Conservation (phyloP, 2,797 vertebrate species). For the Tangara arthus region DNA sequence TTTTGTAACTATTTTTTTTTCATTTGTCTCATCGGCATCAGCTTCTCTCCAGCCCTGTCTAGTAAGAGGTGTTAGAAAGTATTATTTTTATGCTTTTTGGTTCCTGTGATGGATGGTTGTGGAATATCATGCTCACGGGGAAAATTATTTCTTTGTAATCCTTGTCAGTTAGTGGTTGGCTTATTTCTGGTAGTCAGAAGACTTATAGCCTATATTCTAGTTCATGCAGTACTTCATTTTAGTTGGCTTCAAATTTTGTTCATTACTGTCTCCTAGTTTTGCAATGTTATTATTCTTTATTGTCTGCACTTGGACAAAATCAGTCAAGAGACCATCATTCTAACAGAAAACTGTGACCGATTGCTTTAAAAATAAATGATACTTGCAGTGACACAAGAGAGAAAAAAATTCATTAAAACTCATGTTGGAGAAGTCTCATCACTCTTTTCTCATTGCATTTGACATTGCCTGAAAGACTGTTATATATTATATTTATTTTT, state of each 20-base stretch:
- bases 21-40: neutral
- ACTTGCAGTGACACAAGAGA: conserved; percentile 48
- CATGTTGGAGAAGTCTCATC: conserved; percentile 55
- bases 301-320: conserved; percentile 56
- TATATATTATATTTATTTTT: conserved; percentile 76
- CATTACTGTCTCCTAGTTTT: conserved; percentile 23
- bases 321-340: conserved; percentile 62
- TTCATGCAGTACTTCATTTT: conserved; percentile 16
- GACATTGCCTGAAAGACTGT: conserved; percentile 61
- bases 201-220: neutral
- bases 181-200: neutral
- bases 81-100: neutral
- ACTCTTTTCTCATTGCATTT: conserved; percentile 65
- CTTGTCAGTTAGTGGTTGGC: neutral
- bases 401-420: conserved; percentile 71
- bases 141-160: conserved; percentile 29
- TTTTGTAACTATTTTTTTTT: neutral
- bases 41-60: neutral
- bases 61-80: neutral
- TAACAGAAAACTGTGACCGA: conserved; percentile 46
- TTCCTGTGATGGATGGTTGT: neutral
- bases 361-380: conserved; percentile 72
- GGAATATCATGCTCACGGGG: neutral
- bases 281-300: conserved; percentile 59
- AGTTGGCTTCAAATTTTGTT: conserved; percentile 46